These are phyloP conservation scores for Istiophorus platypterus DNA, from an alignment of 2,113 vertebrate species.

Conservation along the genomic window DNA sequence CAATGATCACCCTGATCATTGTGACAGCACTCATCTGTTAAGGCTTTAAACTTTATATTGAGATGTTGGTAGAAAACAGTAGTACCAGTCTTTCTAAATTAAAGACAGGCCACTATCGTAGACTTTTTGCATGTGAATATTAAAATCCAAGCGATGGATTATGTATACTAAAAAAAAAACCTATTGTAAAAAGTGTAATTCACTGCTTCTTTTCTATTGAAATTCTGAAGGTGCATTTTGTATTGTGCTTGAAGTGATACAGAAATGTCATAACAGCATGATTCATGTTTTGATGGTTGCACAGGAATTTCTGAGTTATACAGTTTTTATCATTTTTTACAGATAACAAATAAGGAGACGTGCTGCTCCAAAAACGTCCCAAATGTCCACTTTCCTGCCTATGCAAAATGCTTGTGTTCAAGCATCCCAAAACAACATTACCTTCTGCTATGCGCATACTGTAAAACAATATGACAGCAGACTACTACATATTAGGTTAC, in stretches of 20 bases:
- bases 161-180: not conserved
- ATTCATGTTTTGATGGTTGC: constrained; percentile 6
- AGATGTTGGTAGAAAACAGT: not conserved
- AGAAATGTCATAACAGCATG: not conserved
- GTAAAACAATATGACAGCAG: constrained; percentile 12
- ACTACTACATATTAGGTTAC: not conserved
- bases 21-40: not conserved
- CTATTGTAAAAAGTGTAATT: not conserved
- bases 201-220: not conserved
- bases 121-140: too few species aligned
- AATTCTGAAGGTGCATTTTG: not conserved
- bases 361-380: not conserved
- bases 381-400: not conserved
- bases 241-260: not conserved
- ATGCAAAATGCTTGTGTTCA: not conserved
- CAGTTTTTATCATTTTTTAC: not conserved
- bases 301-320: not conserved
- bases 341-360: not conserved
- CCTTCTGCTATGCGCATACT: not conserved
- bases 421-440: constrained; percentile 1
- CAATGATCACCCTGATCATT: not conserved
- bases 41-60: not conserved
- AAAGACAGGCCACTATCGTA: not conserved
- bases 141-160: not conserved
- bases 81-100: not conserved